These are phyloP conservation scores for Amphiprion percula DNA, from an alignment of 2,113 vertebrate genomes.

Conservation along the genomic window DNA sequence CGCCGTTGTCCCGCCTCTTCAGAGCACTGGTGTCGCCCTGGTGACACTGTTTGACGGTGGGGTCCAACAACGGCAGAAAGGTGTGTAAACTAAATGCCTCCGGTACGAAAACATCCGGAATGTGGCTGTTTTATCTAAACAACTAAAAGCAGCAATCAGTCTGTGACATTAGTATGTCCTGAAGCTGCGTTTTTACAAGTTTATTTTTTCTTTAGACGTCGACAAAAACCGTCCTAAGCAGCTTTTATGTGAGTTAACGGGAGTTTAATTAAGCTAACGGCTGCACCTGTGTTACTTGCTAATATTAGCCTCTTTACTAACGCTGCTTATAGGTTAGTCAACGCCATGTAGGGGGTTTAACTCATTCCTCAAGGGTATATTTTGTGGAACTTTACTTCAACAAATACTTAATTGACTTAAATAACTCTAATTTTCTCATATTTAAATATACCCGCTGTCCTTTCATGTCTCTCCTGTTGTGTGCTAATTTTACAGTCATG, in stretches of 20 bases:
- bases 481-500: neutral
- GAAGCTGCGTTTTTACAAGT: neutral
- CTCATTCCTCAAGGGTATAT: no score
- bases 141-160: neutral
- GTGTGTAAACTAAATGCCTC: neutral
- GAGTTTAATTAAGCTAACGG: neutral
- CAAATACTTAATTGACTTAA: neutral
- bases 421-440: neutral
- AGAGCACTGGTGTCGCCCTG: conserved; percentile 26
- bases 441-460: neutral
- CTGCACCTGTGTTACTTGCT: neutral
- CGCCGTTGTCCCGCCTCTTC: conserved; percentile 23
- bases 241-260: conserved; percentile 1
- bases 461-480: neutral
- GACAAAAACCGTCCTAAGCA: neutral
- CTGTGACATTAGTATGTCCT: conserved; percentile 24
- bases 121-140: neutral
- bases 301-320: conserved; percentile 3
- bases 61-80: neutral
- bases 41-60: conserved; percentile 35
- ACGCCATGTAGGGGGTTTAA: neutral
- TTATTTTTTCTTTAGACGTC: neutral
- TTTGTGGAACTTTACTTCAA: neutral
- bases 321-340: neutral
- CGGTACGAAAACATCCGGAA: neutral